phyloP scores from a whole-genome alignment of 53 echinoderm and acorn worm species.

The Paracentrotus lividus region DNA sequence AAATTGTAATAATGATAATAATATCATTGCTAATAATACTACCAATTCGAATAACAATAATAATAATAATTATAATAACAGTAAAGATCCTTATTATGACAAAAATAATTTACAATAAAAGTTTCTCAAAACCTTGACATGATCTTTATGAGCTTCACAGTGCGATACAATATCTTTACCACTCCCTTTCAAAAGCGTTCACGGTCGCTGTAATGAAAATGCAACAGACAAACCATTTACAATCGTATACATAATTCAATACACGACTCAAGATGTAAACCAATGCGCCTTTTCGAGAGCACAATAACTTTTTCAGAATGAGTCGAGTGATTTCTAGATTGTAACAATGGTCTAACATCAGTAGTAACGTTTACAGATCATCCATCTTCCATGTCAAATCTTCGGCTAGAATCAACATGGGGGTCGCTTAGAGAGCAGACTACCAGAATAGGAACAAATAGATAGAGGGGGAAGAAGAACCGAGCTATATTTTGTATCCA shows the following conservation, averaged over 20 bases:
- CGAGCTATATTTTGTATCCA: neutral
- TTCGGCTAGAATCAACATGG: slow-evolving; percentile 29
- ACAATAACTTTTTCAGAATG: slow-evolving; percentile 28
- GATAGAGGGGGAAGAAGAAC: slow-evolving; percentile 14
- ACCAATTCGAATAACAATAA: too few species aligned
- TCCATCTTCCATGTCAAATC: slow-evolving; percentile 49
- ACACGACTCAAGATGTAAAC: slow-evolving; percentile 26
- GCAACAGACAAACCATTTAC: neutral
- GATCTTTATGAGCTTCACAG: too few species aligned
- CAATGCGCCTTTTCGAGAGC: neutral
- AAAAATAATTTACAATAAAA: too few species aligned
- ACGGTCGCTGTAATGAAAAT: neutral
- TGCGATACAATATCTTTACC: too few species aligned
- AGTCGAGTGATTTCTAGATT: slow-evolving; percentile 52
- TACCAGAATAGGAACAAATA: neutral
- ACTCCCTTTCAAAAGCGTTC: neutral
- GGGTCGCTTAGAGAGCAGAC: slow-evolving; percentile 43
- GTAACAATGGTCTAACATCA: slow-evolving; percentile 55
- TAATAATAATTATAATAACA: too few species aligned
- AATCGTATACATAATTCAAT: slow-evolving; percentile 21
- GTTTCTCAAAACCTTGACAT: too few species aligned
- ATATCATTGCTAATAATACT: too few species aligned
- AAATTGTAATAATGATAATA: too few species aligned
- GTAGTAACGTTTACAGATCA: slow-evolving; percentile 26
- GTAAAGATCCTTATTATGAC: too few species aligned